Conservation (phyloP, 2,113 vertebrate genomes). For the Fregetta grallaria region DNA sequence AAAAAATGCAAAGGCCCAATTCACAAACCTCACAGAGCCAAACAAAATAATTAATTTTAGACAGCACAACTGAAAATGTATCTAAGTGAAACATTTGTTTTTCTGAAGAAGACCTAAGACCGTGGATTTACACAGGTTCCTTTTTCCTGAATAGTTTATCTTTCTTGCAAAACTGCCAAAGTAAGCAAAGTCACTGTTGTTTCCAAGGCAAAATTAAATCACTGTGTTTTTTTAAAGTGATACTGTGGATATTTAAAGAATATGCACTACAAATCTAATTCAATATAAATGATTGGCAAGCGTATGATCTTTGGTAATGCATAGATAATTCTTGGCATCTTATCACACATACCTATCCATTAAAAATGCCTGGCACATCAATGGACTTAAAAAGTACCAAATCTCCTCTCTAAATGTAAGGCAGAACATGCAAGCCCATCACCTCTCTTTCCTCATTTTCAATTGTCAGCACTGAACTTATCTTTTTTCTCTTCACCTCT, state of each 20-base stretch:
- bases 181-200: conserved; percentile 48
- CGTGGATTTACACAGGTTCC: conserved; percentile 32
- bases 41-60: conserved; percentile 53
- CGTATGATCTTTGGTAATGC: not conserved
- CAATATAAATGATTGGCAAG: not conserved
- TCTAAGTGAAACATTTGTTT: conserved; percentile 12
- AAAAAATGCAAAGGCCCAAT: conserved; percentile 10
- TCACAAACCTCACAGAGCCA: conserved; percentile 15
- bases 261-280: not conserved
- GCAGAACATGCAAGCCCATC: not conserved
- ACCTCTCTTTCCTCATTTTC: not conserved
- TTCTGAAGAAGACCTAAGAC: conserved; percentile 34
- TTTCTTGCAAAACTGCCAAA: conserved; percentile 63
- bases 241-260: not conserved
- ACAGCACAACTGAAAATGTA: conserved; percentile 28
- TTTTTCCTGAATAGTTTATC: conserved; percentile 48
- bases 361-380: not conserved
- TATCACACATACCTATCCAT: not conserved
- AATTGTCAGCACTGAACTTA: not conserved
- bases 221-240: not conserved
- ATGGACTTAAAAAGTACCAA: not conserved
- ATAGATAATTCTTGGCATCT: not conserved
- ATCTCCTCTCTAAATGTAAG: not conserved
- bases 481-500: not conserved
- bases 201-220: conserved; percentile 33